phyloP scores from a whole-genome alignment of 1,140 invertebrate genomes.

The Lerema accius region DNA sequence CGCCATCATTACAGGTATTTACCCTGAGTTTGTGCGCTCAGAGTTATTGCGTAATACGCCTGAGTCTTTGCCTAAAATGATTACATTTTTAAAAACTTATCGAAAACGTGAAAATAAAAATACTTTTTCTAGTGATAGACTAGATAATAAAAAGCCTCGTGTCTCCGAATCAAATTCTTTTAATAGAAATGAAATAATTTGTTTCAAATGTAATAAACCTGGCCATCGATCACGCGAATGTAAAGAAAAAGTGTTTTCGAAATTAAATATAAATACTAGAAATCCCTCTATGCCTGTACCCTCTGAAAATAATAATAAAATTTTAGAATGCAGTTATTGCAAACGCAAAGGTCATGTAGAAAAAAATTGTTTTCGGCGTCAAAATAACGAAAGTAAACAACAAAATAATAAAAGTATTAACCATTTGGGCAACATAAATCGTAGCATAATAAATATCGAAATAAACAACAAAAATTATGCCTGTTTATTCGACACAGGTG shows the following conservation, averaged over 20 bases:
- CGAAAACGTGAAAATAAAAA: conserved; percentile 25
- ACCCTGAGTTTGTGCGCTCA: conserved; percentile 39
- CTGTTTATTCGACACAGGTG: conserved; percentile 39
- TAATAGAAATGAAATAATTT: conserved; percentile 3
- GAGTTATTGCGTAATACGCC: conserved; percentile 44
- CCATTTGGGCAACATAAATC: no score
- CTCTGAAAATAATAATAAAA: conserved; percentile 14
- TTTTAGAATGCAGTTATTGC: conserved; percentile 40
- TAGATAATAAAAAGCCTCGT: not conserved
- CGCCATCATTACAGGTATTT: conserved; percentile 45
- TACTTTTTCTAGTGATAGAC: no score
- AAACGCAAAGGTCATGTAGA: conserved; percentile 34
- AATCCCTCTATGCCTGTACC: not conserved
- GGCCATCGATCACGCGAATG: conserved; percentile 30
- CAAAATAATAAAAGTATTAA: no score
- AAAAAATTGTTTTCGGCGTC: conserved; percentile 37
- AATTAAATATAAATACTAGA: no score
- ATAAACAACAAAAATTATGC: conserved; percentile 26
- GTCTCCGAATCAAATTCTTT: not conserved
- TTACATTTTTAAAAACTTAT: conserved; percentile 44
- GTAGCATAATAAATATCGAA: no score
- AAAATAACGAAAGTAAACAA: conserved; percentile 39
- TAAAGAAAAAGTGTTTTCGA: not conserved
- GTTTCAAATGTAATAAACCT: conserved; percentile 40
- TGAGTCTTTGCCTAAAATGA: conserved; percentile 35